A percentile compares a stretch with the other conserved stretches of the same genome.
These are phyloP conservation scores for Pardalotus punctatus DNA, from an alignment of 2,113 vertebrate genomes.

Conservation along the genomic window DNA sequence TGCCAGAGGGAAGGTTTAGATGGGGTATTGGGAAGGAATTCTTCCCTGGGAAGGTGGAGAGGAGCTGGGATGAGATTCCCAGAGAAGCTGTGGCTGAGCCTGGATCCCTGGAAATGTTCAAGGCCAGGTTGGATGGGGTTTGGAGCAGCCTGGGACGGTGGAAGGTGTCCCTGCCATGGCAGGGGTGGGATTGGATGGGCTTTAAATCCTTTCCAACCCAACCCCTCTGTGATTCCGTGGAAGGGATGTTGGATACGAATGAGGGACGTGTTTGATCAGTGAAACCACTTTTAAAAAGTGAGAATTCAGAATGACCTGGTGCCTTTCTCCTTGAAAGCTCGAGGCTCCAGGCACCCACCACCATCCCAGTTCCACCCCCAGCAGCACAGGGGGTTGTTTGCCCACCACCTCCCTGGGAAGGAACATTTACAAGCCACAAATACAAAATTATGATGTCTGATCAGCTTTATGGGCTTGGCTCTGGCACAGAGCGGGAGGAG, in stretches of 20 bases:
- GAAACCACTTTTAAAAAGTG: neutral
- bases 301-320: neutral
- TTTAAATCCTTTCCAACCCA: neutral
- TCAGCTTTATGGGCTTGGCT: neutral
- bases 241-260: neutral
- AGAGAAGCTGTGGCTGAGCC: neutral
- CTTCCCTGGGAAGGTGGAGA: rapidly evolving
- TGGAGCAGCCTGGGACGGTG: rapidly evolving
- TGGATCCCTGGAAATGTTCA: neutral
- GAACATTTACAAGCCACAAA: neutral
- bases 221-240: too few relatives aligned
- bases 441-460: neutral
- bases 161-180: neutral
- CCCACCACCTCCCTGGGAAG: rapidly evolving
- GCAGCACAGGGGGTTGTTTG: neutral
- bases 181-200: rapidly evolving
- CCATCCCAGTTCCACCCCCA: neutral
- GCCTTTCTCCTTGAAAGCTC: neutral
- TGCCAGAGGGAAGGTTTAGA: neutral
- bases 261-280: rapidly evolving
- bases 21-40: neutral
- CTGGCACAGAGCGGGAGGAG: neutral
- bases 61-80: neutral
- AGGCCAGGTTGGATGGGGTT: neutral
- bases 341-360: rapidly evolving